Percentiles rank a stretch among this genome's conserved stretches.
phyloP scores from a whole-genome alignment of 2,113 vertebrate genomes.

The Neoarius graeffei region DNA sequence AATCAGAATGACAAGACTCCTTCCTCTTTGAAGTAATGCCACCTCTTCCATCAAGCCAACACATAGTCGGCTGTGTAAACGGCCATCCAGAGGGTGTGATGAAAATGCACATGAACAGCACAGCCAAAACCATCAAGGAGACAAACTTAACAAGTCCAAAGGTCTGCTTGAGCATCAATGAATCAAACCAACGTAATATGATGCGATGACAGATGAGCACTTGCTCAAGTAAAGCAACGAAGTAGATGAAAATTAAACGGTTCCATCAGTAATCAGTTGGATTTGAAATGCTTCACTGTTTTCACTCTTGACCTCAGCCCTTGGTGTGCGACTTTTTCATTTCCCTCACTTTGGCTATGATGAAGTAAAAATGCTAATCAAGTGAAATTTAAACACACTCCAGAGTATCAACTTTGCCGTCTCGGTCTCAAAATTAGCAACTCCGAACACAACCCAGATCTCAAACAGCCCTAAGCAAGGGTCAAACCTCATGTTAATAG shows the following conservation, averaged over 20 bases:
- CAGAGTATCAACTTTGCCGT: conserved; percentile 9
- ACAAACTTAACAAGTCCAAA: conserved; percentile 8
- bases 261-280: not conserved
- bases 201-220: conserved; percentile 20
- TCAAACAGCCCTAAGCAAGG: not conserved
- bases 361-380: conserved; percentile 35
- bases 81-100: conserved; percentile 2
- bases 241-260: not conserved
- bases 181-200: not conserved
- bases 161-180: not conserved
- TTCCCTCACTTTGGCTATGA: not conserved
- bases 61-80: conserved; percentile 35
- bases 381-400: conserved; percentile 22
- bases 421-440: not conserved
- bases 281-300: conserved; percentile 14
- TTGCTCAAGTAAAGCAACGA: conserved; percentile 7
- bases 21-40: conserved; percentile 28
- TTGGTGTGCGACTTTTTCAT: not conserved
- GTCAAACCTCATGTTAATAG: conserved; percentile 31
- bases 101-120: conserved; percentile 1
- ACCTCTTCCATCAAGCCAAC: conserved; percentile 21
- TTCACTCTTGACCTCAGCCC: not conserved
- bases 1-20: conserved; percentile 15
- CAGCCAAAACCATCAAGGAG: conserved; percentile 12
- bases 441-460: conserved; percentile 25